Conservation (phyloP, 2,797 vertebrate genomes). For the Coccyzus lansbergi region DNA sequence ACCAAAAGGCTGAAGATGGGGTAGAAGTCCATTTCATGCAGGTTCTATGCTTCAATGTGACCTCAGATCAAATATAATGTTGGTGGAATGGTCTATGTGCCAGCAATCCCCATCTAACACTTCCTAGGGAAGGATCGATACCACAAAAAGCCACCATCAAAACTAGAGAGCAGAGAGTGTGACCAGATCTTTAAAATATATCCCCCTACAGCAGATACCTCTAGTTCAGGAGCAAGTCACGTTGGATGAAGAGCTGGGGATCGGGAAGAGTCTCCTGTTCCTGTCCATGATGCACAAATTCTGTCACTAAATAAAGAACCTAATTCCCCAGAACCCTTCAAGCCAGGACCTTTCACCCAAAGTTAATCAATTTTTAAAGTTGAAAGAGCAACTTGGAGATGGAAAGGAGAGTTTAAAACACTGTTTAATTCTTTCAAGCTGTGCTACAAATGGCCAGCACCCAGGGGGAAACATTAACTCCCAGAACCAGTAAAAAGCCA, state of each 20-base stretch:
- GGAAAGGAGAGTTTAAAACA: conserved; percentile 47
- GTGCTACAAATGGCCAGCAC: conserved; percentile 57
- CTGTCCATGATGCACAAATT: neutral
- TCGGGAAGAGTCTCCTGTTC: neutral
- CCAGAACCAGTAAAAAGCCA: conserved; percentile 58
- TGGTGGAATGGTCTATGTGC: neutral
- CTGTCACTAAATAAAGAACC: conserved; percentile 51
- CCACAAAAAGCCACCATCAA: neutral
- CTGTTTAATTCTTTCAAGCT: conserved; percentile 63
- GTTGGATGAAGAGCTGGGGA: neutral
- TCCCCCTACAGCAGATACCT: neutral
- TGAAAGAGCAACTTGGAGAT: conserved; percentile 53
- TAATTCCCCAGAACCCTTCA: conserved; percentile 41
- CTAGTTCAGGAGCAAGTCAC: conserved; percentile 15
- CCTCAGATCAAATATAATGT: neutral
- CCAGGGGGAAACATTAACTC: conserved; percentile 66
- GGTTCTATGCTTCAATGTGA: fast-evolving
- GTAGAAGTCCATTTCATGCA: neutral
- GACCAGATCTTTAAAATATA: neutral
- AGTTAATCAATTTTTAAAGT: conserved; percentile 60
- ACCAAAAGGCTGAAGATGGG: neutral
- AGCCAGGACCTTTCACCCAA: conserved; percentile 58
- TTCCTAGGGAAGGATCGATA: neutral
- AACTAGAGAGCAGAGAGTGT: neutral
- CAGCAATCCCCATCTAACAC: neutral